Percentiles rank a stretch among this genome's conserved stretches.
These are phyloP conservation scores for Actinia equina DNA, from an alignment of 64 coral and sea anemone species.

Conservation along the genomic window DNA sequence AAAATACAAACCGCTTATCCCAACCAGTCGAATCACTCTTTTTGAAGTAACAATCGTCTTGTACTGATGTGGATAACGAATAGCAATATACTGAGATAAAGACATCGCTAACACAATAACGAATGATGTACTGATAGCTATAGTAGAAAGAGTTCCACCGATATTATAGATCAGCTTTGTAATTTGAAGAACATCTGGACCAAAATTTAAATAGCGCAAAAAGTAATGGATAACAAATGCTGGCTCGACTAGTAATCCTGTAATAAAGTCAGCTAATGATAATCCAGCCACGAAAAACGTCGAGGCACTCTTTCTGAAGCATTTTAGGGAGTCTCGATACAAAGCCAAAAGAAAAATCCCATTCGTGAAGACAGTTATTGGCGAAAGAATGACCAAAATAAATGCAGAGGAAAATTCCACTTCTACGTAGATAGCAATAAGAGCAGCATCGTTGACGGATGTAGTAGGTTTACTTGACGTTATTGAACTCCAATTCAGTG, in stretches of 20 bases:
- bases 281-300: slow-evolving; percentile 43
- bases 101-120: slow-evolving; percentile 67
- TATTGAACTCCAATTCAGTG: neutral
- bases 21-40: slow-evolving; percentile 36
- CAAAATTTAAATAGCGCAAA: neutral
- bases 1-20: slow-evolving; percentile 63
- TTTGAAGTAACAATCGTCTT: slow-evolving; percentile 45
- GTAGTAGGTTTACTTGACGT: neutral
- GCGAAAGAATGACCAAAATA: slow-evolving; percentile 14
- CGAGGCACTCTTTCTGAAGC: slow-evolving; percentile 42
- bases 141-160: slow-evolving; percentile 51
- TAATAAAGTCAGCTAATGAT: slow-evolving; percentile 40
- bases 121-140: slow-evolving; percentile 61
- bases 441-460: neutral
- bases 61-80: slow-evolving; percentile 58
- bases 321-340: slow-evolving; percentile 41
- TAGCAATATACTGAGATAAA: slow-evolving; percentile 68
- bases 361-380: slow-evolving; percentile 44
- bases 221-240: slow-evolving; percentile 36
- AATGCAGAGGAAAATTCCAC: slow-evolving; percentile 13
- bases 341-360: slow-evolving; percentile 23
- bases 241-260: slow-evolving; percentile 51
- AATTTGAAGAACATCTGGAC: neutral
- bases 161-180: slow-evolving; percentile 23
- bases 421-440: neutral